Conservation (phyloP, 2,797 vertebrate genomes). For the Gambelia wislizenii region DNA sequence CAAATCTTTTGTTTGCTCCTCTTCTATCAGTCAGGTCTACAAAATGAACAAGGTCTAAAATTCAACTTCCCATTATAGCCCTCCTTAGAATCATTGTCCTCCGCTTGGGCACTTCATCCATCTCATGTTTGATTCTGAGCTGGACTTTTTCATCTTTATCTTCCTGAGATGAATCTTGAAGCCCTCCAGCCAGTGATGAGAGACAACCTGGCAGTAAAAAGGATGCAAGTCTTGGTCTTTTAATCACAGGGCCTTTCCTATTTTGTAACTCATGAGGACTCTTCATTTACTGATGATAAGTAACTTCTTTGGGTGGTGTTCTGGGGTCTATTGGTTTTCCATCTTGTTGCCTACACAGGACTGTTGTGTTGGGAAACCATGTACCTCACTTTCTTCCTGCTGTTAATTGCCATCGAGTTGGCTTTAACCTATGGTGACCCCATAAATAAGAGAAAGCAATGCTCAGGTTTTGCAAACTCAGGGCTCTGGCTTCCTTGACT, state of each 20-base stretch:
- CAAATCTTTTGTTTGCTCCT: not conserved
- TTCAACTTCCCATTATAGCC: slow-evolving; percentile 30
- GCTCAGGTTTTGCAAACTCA: too few relatives aligned
- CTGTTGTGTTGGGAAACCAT: too few relatives aligned
- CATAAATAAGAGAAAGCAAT: too few relatives aligned
- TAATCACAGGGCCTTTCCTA: slow-evolving; percentile 62
- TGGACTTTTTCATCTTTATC: slow-evolving; percentile 38
- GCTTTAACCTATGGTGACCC: too few relatives aligned
- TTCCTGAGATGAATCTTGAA: slow-evolving; percentile 51
- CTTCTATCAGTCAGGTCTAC: not conserved
- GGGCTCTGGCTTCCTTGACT: too few relatives aligned
- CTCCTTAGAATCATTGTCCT: slow-evolving; percentile 25
- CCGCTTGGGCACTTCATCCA: slow-evolving; percentile 29
- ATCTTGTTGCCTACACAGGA: too few relatives aligned
- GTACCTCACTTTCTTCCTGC: not conserved
- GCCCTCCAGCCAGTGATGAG: slow-evolving; percentile 49
- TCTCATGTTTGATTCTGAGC: slow-evolving; percentile 34
- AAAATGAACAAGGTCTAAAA: slow-evolving; percentile 25
- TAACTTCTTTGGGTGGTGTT: slow-evolving; percentile 57
- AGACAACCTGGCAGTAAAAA: slow-evolving; percentile 58
- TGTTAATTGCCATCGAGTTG: too few relatives aligned
- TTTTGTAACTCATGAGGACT: slow-evolving; percentile 55
- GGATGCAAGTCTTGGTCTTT: slow-evolving; percentile 56
- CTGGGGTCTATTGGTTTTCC: not conserved
- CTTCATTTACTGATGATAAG: slow-evolving; percentile 62